Evolutionary conservation across 1,140 invertebrate species (phyloP).

Genomic region (Trachymyrmex cornetzi): DNA sequence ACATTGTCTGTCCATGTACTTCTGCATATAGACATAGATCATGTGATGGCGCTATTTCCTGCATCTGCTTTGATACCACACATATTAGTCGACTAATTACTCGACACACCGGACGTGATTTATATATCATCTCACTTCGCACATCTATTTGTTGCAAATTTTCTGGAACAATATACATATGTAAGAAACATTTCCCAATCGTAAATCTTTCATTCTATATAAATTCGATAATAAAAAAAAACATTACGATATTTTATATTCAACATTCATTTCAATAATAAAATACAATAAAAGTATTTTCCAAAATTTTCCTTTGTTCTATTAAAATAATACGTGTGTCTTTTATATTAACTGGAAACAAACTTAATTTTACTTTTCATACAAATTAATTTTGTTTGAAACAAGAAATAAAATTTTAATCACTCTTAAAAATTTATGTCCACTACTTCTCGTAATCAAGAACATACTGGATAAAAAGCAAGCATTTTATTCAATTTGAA

Average conservation of each 20-base stretch:
- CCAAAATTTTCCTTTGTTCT: not conserved
- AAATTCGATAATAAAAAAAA: not conserved
- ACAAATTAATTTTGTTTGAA: not conserved
- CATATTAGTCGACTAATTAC: constrained; percentile 62
- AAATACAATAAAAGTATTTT: not conserved
- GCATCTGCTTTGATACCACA: constrained; percentile 64
- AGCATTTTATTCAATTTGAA: too few species aligned
- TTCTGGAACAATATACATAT: too few species aligned
- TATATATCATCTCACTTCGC: constrained; percentile 1
- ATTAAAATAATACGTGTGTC: not conserved
- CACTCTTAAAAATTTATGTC: not conserved
- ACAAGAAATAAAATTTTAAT: not conserved
- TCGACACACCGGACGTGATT: constrained; percentile 32
- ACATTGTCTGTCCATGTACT: constrained; percentile 34
- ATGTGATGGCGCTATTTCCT: constrained; percentile 65
- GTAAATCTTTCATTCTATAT: not conserved
- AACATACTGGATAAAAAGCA: too few species aligned
- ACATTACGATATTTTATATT: not conserved
- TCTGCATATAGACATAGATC: constrained; percentile 16
- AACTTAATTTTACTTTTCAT: not conserved
- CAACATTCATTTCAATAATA: not conserved
- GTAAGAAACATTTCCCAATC: not conserved
- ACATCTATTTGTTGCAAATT: not conserved
- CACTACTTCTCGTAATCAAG: not conserved
- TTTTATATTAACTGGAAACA: not conserved